Evolutionary conservation across 2,888 invertebrate genomes (phyloP).

Genomic region (Dendrolimus houi): DNA sequence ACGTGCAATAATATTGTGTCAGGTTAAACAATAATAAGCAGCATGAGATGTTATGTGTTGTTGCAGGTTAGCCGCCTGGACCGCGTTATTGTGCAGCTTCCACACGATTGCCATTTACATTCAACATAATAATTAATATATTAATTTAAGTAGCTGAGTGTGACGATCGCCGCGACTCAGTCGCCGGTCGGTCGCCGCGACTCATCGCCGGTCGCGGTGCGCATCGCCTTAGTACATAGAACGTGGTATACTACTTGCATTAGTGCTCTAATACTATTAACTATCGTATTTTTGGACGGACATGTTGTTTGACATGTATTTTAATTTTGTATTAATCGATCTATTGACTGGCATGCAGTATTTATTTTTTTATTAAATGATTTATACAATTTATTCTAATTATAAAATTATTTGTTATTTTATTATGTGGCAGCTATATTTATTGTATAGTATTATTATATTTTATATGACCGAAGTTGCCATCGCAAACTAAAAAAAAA

Average conservation of each 20-base stretch:
- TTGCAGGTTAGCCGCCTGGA: conserved; percentile 37
- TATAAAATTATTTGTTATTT: conserved; percentile 13
- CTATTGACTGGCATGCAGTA: conserved; percentile 56
- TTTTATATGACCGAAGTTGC: conserved; percentile 22
- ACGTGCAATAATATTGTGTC: too few species aligned
- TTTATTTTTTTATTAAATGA: conserved; percentile 30
- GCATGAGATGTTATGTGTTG: conserved; percentile 10
- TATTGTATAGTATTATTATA: conserved; percentile 41
- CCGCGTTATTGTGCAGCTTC: conserved; percentile 56
- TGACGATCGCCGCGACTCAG: conserved; percentile 7
- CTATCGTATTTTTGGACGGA: conserved; percentile 57
- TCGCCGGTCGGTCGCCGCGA: neutral
- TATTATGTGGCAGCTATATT: conserved; percentile 29
- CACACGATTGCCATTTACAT: conserved; percentile 67
- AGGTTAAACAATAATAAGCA: too few species aligned
- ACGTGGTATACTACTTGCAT: conserved; percentile 60
- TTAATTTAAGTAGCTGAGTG: conserved; percentile 29
- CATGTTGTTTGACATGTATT: conserved; percentile 47
- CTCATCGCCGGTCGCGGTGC: conserved; percentile 13
- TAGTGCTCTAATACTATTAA: conserved; percentile 41
- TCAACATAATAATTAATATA: conserved; percentile 29
- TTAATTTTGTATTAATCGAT: conserved; percentile 43
- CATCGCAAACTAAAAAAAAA: neutral
- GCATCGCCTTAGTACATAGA: conserved; percentile 45
- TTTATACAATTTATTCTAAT: conserved; percentile 15